Conservation (phyloP, 2,113 vertebrate genomes). For the Nibea albiflora region DNA sequence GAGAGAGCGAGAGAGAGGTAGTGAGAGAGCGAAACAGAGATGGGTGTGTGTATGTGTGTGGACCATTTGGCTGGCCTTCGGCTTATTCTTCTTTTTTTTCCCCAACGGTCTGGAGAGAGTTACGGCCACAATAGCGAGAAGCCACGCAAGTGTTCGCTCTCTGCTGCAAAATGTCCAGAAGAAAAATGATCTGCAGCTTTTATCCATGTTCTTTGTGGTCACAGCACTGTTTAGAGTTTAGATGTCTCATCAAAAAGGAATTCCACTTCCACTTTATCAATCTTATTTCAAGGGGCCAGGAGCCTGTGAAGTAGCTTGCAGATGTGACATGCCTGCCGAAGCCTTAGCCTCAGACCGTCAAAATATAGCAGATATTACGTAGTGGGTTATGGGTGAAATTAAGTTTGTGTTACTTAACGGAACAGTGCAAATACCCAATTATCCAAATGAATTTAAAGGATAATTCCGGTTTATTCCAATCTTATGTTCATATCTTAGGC, state of each 20-base stretch:
- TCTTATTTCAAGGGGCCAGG: constrained; percentile 45
- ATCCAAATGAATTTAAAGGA: constrained; percentile 1
- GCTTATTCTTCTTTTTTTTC: constrained; percentile 18
- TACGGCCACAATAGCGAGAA: constrained; percentile 71
- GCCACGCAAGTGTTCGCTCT: constrained; percentile 65
- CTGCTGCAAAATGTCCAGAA: constrained; percentile 63
- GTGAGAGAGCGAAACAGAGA: constrained; percentile 10
- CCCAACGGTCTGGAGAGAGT: constrained; percentile 67
- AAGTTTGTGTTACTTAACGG: constrained; percentile 38
- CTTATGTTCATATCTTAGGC: background rate
- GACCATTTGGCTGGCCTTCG: constrained; percentile 40
- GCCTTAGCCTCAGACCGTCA: constrained; percentile 10
- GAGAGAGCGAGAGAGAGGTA: constrained; percentile 17
- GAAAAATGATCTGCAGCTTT: constrained; percentile 76
- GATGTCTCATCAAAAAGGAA: constrained; percentile 76
- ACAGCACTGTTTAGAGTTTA: constrained; percentile 69
- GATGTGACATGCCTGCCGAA: constrained; percentile 53
- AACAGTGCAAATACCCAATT: constrained; percentile 24
- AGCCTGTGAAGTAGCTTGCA: constrained; percentile 58
- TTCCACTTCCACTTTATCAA: constrained; percentile 74
- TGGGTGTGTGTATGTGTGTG: background rate
- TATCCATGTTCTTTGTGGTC: constrained; percentile 73
- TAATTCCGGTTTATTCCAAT: background rate
- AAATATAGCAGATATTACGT: constrained; percentile 38
- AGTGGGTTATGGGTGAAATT: constrained; percentile 30